Base-by-base conservation (phyloP, 2,113 vertebrate species). In the Larimichthys polyactis region DNA sequence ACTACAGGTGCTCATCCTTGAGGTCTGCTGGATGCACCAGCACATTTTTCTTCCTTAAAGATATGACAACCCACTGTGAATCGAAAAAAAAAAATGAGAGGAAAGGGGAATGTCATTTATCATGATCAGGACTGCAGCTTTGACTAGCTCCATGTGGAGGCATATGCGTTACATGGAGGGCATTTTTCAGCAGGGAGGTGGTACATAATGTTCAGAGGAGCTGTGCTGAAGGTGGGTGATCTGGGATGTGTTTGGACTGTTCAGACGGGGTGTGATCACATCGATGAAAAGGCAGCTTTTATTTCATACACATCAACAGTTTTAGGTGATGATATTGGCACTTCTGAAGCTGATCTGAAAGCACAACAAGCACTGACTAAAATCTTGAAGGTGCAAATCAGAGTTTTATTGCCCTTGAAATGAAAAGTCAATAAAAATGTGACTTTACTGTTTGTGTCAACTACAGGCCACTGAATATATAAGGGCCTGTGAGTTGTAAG, bases 31-130 rank as follows among this genome's bases (percentile, higher is more conserved):
- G 22, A 75, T 70, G 58, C n/a, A 6, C 49, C 65, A 32, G 46
- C 71, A 73, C 86, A 93, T 91, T 89, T 82, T 82, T 92, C 84
- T 92, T 90, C 81, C 79, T 86, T 91, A 89, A 87, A 88, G 68
- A 80, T 62, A 70, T 32, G 65, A 79, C 89, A 87, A 65, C 59
- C 71, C 43, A n/a, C 76, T 48, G 68, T 52, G 65, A 76, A 58
- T 65, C 36, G 36, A 15, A 55, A 36, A 17, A 55, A 81, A 74
- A 67, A 86, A 79, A 82, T 66, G 62, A 79, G 52, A 66, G 58
- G 44, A 73, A 24, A 22, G 14, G 32, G 20, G 60, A 27, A 29
- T 9, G 58, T 67, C 62, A 82, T 93, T 87, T 83, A 85, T 92
- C 92, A 91, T 67, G 69, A 90, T 92, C 86, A 87, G 57, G 44